Evolutionary conservation across 2,797 vertebrate genomes (phyloP).

Genomic region (Tokudaia muenninki): DNA sequence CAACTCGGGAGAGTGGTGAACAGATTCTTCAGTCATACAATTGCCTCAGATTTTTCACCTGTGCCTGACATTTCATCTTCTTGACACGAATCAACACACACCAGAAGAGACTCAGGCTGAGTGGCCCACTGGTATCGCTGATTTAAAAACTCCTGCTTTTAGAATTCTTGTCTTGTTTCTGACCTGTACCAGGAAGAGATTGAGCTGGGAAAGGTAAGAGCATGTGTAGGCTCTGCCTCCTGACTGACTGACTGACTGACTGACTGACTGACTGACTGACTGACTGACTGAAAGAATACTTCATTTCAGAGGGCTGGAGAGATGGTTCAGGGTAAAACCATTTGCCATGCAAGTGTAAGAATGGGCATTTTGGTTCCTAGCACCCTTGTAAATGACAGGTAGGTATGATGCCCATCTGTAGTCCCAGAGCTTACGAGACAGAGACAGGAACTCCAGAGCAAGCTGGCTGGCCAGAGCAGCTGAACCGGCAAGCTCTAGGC

Average conservation of each 20-base stretch:
- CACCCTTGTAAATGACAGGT: neutral
- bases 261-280: neutral
- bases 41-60: neutral
- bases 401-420: neutral
- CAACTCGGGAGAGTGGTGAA: neutral
- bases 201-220: conserved; percentile 21
- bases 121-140: neutral
- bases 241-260: neutral
- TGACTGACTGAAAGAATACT: neutral
- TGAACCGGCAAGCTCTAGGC: neutral
- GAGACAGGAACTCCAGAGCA: neutral
- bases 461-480: neutral
- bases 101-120: neutral
- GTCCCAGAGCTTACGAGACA: neutral
- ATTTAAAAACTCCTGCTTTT: neutral
- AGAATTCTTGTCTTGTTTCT: neutral
- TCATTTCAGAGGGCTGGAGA: neutral
- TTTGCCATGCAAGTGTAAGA: neutral
- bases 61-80: neutral
- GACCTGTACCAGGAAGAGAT: conserved; percentile 28
- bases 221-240: too few relatives aligned
- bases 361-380: neutral
- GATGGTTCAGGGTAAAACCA: neutral
- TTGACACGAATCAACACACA: neutral
- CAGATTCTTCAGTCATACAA: neutral